These are phyloP conservation scores for Myotis daubentonii DNA, from an alignment of 2,797 vertebrate species.

Conservation along the genomic window DNA sequence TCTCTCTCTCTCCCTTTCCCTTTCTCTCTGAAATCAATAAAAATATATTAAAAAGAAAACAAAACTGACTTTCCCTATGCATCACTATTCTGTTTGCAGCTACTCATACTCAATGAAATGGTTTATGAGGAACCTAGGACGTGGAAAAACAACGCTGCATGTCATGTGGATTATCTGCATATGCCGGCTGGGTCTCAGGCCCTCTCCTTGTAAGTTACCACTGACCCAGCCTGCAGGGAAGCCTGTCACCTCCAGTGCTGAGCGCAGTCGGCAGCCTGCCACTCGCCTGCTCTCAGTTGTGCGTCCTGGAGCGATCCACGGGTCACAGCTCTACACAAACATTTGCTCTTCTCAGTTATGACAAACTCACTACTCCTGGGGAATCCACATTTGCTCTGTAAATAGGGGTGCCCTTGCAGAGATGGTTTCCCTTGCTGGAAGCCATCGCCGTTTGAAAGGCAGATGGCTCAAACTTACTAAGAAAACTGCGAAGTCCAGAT, in stretches of 20 bases:
- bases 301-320: constrained; percentile 73
- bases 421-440: constrained; percentile 86
- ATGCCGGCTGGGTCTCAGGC: not conserved
- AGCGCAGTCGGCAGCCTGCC: constrained; percentile 51
- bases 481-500: constrained; percentile 68
- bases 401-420: constrained; percentile 89
- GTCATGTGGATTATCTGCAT: not conserved
- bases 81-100: not conserved
- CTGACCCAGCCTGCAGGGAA: not conserved
- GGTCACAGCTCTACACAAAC: constrained; percentile 87
- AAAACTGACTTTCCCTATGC: constrained; percentile 7
- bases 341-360: constrained; percentile 81
- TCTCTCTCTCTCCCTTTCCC: too few species aligned
- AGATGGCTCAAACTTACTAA: constrained; percentile 44
- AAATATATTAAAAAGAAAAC: too few species aligned
- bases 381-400: constrained; percentile 87
- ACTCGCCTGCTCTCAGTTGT: constrained; percentile 77
- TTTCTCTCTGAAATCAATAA: too few species aligned
- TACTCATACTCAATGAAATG: not conserved
- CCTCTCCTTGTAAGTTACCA: not conserved
- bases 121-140: not conserved
- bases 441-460: constrained; percentile 55
- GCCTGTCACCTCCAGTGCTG: not conserved
- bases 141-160: not conserved
- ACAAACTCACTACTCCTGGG: constrained; percentile 80